Conservation (phyloP, 2,888 invertebrate genomes). For the Pheosia tremula region DNA sequence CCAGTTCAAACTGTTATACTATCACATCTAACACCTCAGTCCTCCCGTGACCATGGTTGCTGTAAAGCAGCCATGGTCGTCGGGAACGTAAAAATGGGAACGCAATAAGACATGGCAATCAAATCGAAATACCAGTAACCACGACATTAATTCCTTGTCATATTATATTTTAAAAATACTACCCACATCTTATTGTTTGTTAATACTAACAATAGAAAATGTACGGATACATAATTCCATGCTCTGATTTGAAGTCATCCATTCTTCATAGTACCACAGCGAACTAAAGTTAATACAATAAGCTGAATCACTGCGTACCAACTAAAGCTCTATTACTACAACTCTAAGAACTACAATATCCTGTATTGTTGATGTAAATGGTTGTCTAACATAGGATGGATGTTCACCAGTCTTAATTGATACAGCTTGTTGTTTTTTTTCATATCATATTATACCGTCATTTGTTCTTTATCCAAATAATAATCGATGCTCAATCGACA, state of each 20-base stretch:
- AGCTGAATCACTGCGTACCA: conserved; percentile 13
- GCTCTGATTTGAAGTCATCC: conserved; percentile 27
- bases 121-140: too few relatives aligned
- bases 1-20: too few relatives aligned
- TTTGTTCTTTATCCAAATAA: conserved; percentile 47
- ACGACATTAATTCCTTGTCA: background rate
- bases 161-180: conserved; percentile 22
- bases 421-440: conserved; percentile 56
- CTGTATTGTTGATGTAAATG: conserved; percentile 5
- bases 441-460: conserved; percentile 32
- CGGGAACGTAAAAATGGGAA: too few relatives aligned
- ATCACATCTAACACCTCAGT: too few relatives aligned
- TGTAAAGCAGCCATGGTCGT: too few relatives aligned
- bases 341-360: background rate
- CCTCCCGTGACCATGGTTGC: too few relatives aligned
- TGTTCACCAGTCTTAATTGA: conserved; percentile 54
- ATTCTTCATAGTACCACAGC: conserved; percentile 42
- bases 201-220: conserved; percentile 46
- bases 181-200: conserved; percentile 40
- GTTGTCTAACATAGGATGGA: conserved; percentile 18
- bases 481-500: conserved; percentile 65
- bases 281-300: conserved; percentile 33
- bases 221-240: conserved; percentile 46
- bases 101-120: too few relatives aligned
- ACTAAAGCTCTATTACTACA: conserved; percentile 4